Conservation (phyloP, 2,888 invertebrate species). For the Therioaphis trifolii region DNA sequence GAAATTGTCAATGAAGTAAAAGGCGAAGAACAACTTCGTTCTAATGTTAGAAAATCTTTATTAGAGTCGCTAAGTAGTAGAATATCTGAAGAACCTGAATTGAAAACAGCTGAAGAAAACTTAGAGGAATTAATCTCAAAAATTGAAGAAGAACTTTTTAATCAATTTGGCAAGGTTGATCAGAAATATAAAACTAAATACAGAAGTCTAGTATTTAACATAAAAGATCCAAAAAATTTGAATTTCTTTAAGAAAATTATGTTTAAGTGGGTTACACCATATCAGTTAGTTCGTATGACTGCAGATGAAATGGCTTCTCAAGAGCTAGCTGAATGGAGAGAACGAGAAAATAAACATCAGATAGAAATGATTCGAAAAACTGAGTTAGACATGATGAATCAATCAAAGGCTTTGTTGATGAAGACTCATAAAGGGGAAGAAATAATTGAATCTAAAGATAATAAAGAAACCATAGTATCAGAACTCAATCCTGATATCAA, state of each 20-base stretch:
- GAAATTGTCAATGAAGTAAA: slow-evolving; percentile 32
- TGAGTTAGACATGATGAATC: slow-evolving; percentile 83
- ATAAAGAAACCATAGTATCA: slow-evolving; percentile 62
- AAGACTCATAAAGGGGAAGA: slow-evolving; percentile 93
- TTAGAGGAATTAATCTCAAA: slow-evolving; percentile 67
- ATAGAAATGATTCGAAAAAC: slow-evolving; percentile 90
- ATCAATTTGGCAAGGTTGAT: slow-evolving; percentile 80
- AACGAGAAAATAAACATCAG: slow-evolving; percentile 90
- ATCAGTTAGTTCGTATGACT: slow-evolving; percentile 86
- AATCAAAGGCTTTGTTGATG: slow-evolving; percentile 84
- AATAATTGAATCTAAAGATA: slow-evolving; percentile 69
- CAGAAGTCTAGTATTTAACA: slow-evolving; percentile 90
- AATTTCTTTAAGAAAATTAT: slow-evolving; percentile 87
- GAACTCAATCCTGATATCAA: slow-evolving; percentile 63
- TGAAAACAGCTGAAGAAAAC: slow-evolving; percentile 70
- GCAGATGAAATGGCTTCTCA: slow-evolving; percentile 94
- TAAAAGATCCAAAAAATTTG: slow-evolving; percentile 91
- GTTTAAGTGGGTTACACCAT: slow-evolving; percentile 81
- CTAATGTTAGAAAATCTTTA: slow-evolving; percentile 85
- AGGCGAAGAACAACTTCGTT: slow-evolving; percentile 76
- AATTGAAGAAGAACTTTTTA: slow-evolving; percentile 87
- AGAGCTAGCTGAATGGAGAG: slow-evolving; percentile 93
- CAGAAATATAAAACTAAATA: slow-evolving; percentile 93
- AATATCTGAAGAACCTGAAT: slow-evolving; percentile 72
- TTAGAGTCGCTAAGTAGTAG: slow-evolving; percentile 73